A percentile compares a stretch with the other conserved stretches of the same genome.
Conservation (phyloP, 2,113 vertebrate genomes). For the Cathartes aura region DNA sequence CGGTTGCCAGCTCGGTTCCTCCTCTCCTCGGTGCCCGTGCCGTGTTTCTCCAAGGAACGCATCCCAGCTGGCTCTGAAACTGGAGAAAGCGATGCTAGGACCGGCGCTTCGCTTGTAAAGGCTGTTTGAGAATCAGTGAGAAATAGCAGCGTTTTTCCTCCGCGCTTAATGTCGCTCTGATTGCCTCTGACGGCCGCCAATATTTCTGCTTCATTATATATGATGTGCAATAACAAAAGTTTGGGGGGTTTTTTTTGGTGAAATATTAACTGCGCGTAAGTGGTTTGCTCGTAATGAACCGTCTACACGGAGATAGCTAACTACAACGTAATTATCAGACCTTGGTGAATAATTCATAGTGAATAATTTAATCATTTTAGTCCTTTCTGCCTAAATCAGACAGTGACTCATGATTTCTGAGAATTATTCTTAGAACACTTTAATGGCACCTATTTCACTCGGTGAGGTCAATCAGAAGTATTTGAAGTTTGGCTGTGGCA, state of each 20-base stretch:
- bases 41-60: background rate
- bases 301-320: background rate
- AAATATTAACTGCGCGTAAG: background rate
- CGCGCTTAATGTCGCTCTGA: background rate
- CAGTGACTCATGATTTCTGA: slow-evolving; percentile 51
- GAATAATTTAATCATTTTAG: slow-evolving; percentile 44
- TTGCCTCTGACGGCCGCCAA: background rate
- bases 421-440: slow-evolving; percentile 42
- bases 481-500: background rate
- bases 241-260: background rate
- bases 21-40: background rate
- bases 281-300: background rate
- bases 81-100: background rate
- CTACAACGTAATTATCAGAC: slow-evolving; percentile 36
- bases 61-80: background rate
- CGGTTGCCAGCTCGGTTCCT: background rate
- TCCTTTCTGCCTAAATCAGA: slow-evolving; percentile 31
- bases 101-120: background rate
- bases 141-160: background rate
- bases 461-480: slow-evolving; percentile 31
- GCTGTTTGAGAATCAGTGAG: background rate
- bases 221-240: background rate
- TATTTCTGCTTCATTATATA: background rate
- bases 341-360: slow-evolving; percentile 50
- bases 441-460: background rate